Evolutionary conservation across 2,797 vertebrate species (phyloP), one percentile per base, ranked within the genome.

Genomic region (Schizothorax lantsangensis): DNA sequence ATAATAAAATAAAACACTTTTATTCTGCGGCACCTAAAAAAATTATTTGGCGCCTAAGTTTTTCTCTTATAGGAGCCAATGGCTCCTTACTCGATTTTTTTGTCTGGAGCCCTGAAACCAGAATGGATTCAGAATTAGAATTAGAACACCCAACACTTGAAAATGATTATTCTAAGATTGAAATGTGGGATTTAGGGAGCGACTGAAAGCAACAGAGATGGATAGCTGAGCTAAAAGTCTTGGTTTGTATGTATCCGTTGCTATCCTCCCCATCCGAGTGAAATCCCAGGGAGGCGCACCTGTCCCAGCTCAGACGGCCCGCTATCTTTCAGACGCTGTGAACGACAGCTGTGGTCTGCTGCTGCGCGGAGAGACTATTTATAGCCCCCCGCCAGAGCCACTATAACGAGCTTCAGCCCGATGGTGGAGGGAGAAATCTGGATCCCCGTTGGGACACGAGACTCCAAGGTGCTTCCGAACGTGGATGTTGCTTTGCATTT

Each of bases 401-500:
- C 45, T n/a, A n/a, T 33, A 49, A 52, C 14, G 7, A 69, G 36
- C 64, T 38, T 52, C 36, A 64, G 64, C 23, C 4, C 7, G 21
- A 78, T n/a, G 69, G 84, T 43, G 17, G 72, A 57, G 43, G 38
- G 62, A 57, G 47, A 40, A 26, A 77, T 62, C n/a, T 36, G 52
- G 49, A 43, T 80, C 69, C 57, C 68, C 38, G 10, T 38, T 77
- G 47, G 90, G 83, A 86, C 86, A 89, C 84, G 59, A 59, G 72
- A 84, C 89, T 89, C 84, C 90, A 88, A 91, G 88, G 87, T 8
- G 10, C 87, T 87, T 89, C 88, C 88, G 84, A 92, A 94, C 88
- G 90, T 93, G 93, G 93, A 93, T 89, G 91, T 87, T 91, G 84
- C 90, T 93, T 92, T 91, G 93, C 91, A 91, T 93, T 89, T 90